Base-by-base conservation (phyloP, 2,888 invertebrate genomes). In the Spisula solida region DNA sequence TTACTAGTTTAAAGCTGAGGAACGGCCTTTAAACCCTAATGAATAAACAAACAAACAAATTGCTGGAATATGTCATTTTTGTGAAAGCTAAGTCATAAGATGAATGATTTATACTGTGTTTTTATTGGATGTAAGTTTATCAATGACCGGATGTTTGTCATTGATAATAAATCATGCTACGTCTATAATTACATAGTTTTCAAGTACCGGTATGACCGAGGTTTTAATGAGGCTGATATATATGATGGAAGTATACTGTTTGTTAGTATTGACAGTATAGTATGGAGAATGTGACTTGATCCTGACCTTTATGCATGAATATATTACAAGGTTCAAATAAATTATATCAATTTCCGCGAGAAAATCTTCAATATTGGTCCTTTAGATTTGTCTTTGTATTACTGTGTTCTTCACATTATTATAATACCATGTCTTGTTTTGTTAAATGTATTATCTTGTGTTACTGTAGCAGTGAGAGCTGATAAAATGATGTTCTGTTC, bases 131-230 rank as follows among this genome's bases (percentile, higher is more conserved):
- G 41, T 25, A 10, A 25, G 5, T 25, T 66, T 66, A 25, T 66
- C 60, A n/a, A 25, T 66, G 60, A 66, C 60, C n/a, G 60, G 60
- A 66, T n/a, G 60, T 66, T 25, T 66, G 25, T 66, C 10, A 66
- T 66, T 66, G 25, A n/a, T 2, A 25, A 12, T 66, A 66, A 25
- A 66, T 66, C 10, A 25, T 2, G 5, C 25, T 66, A n/a, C 18
- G 5, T 25, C 20, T 25, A 66, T 25, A 66, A 66, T n/a, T 66
- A 66, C 60, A 66, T 66, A n/a, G 60, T 66, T 66, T 41, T 25
- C 25, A 66, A 66, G 60, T n/a, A n/a, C n/a, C n/a, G n/a, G n/a
- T n/a, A 66, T 66, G 60, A 25, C 25, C 60, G 4, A 66, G 6
- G 20, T 66, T 25, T 25, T 25, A 25, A 66, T 10, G 60, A 66